Percentiles rank a stretch among this genome's conserved stretches.
phyloP scores from a whole-genome alignment of 1,140 invertebrate species.

The Nasonia giraulti region DNA sequence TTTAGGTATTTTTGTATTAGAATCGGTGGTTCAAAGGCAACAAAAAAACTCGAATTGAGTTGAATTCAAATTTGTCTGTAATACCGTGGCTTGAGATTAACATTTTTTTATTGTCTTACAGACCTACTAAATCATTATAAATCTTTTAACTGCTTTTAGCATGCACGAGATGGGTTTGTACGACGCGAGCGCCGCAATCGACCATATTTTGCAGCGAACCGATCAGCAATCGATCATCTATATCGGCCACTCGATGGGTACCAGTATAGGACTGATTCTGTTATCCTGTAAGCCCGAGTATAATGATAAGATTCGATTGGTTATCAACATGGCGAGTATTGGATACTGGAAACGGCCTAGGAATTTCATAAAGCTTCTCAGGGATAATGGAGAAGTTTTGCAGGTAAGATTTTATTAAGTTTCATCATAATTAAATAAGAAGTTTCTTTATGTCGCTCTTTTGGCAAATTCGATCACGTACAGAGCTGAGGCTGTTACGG shows the following conservation, averaged over 20 bases:
- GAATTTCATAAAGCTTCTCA: background rate
- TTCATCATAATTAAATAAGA: no score
- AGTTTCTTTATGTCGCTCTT: no score
- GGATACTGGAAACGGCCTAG: conserved; percentile 56
- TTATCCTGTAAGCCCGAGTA: conserved; percentile 70
- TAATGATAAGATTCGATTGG: conserved; percentile 72
- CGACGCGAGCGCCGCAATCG: conserved; percentile 42
- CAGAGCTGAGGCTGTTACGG: background rate
- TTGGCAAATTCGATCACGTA: background rate
- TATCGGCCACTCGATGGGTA: conserved; percentile 52
- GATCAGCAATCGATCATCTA: conserved; percentile 17
- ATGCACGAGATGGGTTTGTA: conserved; percentile 41
- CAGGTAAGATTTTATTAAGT: conserved; percentile 46
- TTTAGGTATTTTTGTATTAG: conserved; percentile 62
- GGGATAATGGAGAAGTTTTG: background rate
- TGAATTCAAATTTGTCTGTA: background rate
- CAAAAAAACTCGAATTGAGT: background rate
- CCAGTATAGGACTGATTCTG: conserved; percentile 10
- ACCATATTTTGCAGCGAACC: conserved; percentile 48
- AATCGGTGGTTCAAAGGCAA: background rate
- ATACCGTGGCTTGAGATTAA: no score
- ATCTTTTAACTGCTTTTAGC: no score
- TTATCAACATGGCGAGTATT: conserved; percentile 76
- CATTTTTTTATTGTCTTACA: background rate
- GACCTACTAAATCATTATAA: background rate